Conservation (phyloP, 2,113 vertebrate genomes). For the Neodon shergylaensis region DNA sequence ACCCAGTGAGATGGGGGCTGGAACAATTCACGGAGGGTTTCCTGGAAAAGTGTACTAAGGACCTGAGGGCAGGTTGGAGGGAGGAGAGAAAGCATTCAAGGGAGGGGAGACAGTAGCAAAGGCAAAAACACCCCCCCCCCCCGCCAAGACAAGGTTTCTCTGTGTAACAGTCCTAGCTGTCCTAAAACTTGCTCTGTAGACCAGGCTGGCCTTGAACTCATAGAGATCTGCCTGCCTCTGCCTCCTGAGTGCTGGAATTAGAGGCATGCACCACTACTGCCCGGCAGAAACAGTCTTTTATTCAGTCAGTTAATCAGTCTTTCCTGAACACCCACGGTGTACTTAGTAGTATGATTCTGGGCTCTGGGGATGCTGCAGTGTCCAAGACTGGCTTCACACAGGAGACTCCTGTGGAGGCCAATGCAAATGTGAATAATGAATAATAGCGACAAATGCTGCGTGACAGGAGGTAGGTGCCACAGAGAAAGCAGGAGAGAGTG, state of each 20-base stretch:
- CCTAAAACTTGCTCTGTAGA: too few relatives aligned
- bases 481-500: neutral
- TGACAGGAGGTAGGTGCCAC: neutral
- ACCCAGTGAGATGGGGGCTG: neutral
- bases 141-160: too few relatives aligned
- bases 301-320: neutral
- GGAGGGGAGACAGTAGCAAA: neutral
- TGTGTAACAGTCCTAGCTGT: too few relatives aligned
- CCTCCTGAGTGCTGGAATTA: too few relatives aligned
- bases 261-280: fast-evolving
- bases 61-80: neutral
- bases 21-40: neutral
- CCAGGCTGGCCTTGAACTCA: too few relatives aligned
- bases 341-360: too few relatives aligned
- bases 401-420: neutral
- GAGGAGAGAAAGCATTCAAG: neutral
- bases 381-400: neutral
- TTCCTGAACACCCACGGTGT: neutral
- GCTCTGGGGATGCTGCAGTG: too few relatives aligned
- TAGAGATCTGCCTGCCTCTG: too few relatives aligned
- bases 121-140: neutral
- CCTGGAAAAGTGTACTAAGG: neutral
- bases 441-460: neutral
- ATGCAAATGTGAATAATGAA: neutral
- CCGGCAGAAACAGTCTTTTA: neutral